Base-by-base conservation (phyloP, 2,113 vertebrate species). In the Regulus satrapa region DNA sequence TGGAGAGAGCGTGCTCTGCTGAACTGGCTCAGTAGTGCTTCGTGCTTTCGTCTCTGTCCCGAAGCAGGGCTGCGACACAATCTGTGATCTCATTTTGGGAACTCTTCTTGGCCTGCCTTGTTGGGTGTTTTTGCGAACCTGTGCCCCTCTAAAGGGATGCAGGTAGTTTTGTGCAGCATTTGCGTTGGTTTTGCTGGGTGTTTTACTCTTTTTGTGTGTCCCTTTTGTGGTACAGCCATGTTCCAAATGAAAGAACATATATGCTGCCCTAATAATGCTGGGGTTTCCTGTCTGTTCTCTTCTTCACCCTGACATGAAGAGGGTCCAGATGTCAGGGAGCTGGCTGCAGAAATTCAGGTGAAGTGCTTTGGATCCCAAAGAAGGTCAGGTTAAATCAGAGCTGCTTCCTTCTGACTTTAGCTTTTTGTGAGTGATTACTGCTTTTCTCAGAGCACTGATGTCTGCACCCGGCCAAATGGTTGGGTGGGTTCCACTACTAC, bases 241-340 rank as follows among this genome's bases (percentile, higher is more conserved):
- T 68, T 69, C 45, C 34, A 55, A 9, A 19, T 36, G 29, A 82
- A 73, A 41, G 74, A 29, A 41, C 9, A 23, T 79, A 13, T 14
- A 8, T 46, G 25, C 38, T 68, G n/a, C 34, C 19, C 14, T 34
- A 34, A 4, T 14, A 71, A 46, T 2, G 8, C 29, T 56, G 46
- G 4, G 31, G 4, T 68, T 38, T 84, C 31, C 26, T 56, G 8
- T 10, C 28, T 0, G 0, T 76, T 64, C 36, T 74, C 5, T 55
- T n/a, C 19, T 62, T 63, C 14, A 16, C 17, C 26, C 23, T 62
- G 41, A 72, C 32, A 59, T 59, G 26, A 51, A 59, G 9, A 76
- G 26, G 26, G 18, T 64, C 10, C 32, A 78, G 59, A 9, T 1
- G 0, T 61, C 36, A 51, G 18, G 38, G 34, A 66, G 19, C 32